Conservation (phyloP, 1,140 invertebrate species). For the Globodera rostochiensis region DNA sequence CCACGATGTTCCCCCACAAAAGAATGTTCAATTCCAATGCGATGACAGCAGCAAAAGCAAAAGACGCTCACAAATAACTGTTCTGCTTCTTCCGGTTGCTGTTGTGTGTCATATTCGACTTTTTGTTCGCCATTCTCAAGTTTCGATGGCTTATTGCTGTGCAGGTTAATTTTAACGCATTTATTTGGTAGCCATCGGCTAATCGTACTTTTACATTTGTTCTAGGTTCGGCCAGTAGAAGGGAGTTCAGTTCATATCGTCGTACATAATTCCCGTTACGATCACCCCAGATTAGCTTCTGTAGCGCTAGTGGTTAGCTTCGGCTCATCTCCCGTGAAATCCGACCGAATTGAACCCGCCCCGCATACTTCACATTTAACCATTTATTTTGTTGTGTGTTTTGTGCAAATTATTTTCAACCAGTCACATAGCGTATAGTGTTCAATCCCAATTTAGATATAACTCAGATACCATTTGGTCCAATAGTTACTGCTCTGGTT, state of each 20-base stretch:
- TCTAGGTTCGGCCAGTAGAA: not conserved
- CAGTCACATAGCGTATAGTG: not conserved
- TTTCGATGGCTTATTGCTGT: not conserved
- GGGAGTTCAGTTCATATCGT: not conserved
- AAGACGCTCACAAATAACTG: no score
- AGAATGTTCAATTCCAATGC: no score
- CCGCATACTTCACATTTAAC: not conserved
- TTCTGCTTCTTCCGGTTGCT: no score
- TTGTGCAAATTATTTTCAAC: not conserved
- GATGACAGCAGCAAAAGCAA: no score
- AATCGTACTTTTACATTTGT: not conserved
- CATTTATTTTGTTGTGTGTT: not conserved
- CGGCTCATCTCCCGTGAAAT: not conserved
- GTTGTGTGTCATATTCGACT: no score
- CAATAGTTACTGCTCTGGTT: not conserved
- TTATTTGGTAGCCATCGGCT: not conserved
- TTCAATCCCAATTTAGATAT: not conserved
- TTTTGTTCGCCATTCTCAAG: not conserved
- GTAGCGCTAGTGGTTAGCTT: not conserved
- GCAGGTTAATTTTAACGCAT: not conserved
- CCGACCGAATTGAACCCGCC: not conserved
- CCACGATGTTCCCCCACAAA: no score
- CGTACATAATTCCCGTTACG: not conserved
- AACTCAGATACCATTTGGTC: not conserved
- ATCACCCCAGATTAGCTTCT: not conserved